phyloP scores from a whole-genome alignment of 1,140 invertebrate genomes.

The Oppia nitens region DNA sequence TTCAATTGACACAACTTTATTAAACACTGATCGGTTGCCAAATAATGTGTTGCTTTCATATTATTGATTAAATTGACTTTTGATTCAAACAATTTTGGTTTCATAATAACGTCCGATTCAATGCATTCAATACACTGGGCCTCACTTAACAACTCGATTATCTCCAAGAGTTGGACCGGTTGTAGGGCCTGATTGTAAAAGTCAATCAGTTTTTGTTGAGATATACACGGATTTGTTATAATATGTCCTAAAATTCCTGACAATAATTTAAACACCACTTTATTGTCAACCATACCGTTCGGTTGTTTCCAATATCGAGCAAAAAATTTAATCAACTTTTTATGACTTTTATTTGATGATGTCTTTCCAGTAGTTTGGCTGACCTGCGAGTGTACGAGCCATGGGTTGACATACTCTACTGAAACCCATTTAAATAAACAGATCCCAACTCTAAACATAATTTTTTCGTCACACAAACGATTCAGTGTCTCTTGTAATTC shows the following conservation, averaged over 20 bases:
- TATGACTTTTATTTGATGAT: background rate
- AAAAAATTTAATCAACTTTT: slow-evolving; percentile 15
- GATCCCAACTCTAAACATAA: slow-evolving; percentile 16
- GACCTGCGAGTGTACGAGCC: slow-evolving; percentile 39
- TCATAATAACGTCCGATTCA: background rate
- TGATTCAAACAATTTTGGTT: background rate
- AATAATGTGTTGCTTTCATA: background rate
- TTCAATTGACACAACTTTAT: background rate
- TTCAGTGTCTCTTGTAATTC: background rate
- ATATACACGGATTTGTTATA: slow-evolving; percentile 39
- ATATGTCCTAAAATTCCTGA: slow-evolving; percentile 44
- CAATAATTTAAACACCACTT: slow-evolving; percentile 47
- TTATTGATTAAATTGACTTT: background rate
- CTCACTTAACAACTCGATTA: slow-evolving; percentile 31
- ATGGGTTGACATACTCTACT: slow-evolving; percentile 32
- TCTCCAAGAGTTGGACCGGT: slow-evolving; percentile 27
- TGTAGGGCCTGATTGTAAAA: slow-evolving; percentile 25
- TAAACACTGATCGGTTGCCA: background rate
- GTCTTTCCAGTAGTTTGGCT: background rate
- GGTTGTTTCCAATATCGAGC: slow-evolving; percentile 51
- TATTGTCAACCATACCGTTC: slow-evolving; percentile 49
- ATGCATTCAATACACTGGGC: slow-evolving; percentile 27
- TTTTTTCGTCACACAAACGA: background rate
- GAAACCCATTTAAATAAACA: slow-evolving; percentile 27
- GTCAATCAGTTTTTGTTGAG: slow-evolving; percentile 17